Percentiles rank a stretch among this genome's conserved stretches.
phyloP scores from a whole-genome alignment of 1,140 invertebrate species.

The Procambarus clarkii region DNA sequence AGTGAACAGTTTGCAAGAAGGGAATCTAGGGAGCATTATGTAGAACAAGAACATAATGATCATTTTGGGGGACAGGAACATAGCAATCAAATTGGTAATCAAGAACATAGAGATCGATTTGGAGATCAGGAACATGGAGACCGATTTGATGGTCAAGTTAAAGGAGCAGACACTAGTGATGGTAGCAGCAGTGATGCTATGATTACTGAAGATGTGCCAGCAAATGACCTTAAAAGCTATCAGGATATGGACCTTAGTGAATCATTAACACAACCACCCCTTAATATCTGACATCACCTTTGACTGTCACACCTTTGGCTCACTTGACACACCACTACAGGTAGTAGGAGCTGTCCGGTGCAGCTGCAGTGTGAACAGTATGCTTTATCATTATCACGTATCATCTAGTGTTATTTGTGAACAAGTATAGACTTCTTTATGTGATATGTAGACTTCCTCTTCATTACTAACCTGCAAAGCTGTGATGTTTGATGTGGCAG shows the following conservation, averaged over 20 bases:
- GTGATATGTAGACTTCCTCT: slow-evolving; percentile 65
- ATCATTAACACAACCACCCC: slow-evolving; percentile 52
- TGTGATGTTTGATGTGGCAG: slow-evolving; percentile 61
- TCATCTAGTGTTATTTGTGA: slow-evolving; percentile 60
- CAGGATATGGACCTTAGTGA: slow-evolving; percentile 67
- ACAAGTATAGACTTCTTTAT: slow-evolving; percentile 54
- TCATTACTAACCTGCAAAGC: slow-evolving; percentile 55
- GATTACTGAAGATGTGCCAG: slow-evolving; percentile 62
- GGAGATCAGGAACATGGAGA: slow-evolving; percentile 16
- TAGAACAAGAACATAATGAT: slow-evolving; percentile 42
- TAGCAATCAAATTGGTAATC: not conserved
- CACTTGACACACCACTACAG: slow-evolving; percentile 19
- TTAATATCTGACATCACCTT: slow-evolving; percentile 67
- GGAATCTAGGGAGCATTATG: slow-evolving; percentile 44
- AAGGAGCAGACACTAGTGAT: slow-evolving; percentile 52
- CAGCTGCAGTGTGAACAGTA: slow-evolving; percentile 57
- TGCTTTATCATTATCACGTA: slow-evolving; percentile 37
- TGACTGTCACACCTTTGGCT: slow-evolving; percentile 58
- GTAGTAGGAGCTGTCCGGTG: not conserved
- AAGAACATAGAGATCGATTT: slow-evolving; percentile 36
- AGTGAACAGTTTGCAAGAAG: slow-evolving; percentile 27
- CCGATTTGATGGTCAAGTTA: slow-evolving; percentile 30
- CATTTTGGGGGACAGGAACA: slow-evolving; percentile 42
- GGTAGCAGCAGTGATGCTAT: slow-evolving; percentile 66
- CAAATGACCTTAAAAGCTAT: slow-evolving; percentile 56